These are phyloP conservation scores for Prolemur simus DNA, from an alignment of 2,113 vertebrate species.

Conservation along the genomic window DNA sequence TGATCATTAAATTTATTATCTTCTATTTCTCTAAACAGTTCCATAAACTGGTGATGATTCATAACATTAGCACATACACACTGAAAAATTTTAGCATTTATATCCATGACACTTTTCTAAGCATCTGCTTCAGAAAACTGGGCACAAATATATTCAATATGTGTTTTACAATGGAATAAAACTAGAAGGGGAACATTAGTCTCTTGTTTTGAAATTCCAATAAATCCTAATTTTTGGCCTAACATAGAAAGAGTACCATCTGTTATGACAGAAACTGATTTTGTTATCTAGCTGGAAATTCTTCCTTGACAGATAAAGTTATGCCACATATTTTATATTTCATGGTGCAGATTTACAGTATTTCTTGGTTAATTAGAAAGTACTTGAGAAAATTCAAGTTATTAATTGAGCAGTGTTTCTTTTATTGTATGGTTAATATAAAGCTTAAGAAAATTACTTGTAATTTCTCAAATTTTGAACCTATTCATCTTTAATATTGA, in stretches of 20 bases:
- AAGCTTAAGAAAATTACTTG: background rate
- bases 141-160: background rate
- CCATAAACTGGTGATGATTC: background rate
- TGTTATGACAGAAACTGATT: conserved; percentile 1
- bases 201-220: background rate
- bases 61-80: background rate
- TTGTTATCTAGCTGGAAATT: conserved; percentile 34
- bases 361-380: background rate
- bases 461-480: background rate
- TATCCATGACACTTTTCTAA: background rate
- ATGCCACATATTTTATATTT: background rate
- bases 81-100: background rate
- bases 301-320: background rate
- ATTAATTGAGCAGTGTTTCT: background rate
- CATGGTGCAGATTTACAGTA: background rate
- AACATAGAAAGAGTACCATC: background rate
- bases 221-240: background rate
- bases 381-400: background rate
- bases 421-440: background rate
- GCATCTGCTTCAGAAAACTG: background rate
- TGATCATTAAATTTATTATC: conserved; percentile 17
- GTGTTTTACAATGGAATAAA: background rate
- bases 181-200: background rate
- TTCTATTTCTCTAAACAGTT: background rate
- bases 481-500: background rate